Conservation (phyloP, 2,113 vertebrate species). For the Podarcis muralis region DNA sequence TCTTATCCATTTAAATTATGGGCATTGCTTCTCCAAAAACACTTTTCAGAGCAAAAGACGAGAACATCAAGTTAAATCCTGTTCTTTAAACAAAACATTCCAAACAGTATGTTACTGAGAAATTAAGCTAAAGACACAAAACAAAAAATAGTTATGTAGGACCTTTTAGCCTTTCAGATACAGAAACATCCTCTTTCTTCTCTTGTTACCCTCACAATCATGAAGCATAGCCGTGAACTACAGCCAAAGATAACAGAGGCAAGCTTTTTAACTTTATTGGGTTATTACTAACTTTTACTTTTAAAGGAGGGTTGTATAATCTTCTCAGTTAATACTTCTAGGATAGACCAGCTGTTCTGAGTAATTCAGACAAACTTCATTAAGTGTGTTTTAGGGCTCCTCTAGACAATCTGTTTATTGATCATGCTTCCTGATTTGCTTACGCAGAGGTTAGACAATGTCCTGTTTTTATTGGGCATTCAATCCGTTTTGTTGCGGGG, state of each 20-base stretch:
- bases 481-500: too few relatives aligned
- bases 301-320: conserved; percentile 56
- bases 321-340: conserved; percentile 45
- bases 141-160: conserved; percentile 48
- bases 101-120: conserved; percentile 33
- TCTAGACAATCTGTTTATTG: too few relatives aligned
- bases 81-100: conserved; percentile 59
- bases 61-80: conserved; percentile 47
- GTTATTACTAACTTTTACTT: conserved; percentile 61
- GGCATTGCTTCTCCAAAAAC: conserved; percentile 32
- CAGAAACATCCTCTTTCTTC: conserved; percentile 46
- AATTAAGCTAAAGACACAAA: conserved; percentile 62
- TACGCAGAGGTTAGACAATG: too few relatives aligned
- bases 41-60: conserved; percentile 30
- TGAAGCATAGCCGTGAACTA: conserved; percentile 54
- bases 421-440: too few relatives aligned
- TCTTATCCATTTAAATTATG: conserved; percentile 23
- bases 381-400: not conserved
- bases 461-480: too few relatives aligned
- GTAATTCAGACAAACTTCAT: conserved; percentile 44
- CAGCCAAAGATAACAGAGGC: conserved; percentile 48
- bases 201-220: conserved; percentile 43
- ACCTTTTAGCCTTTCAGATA: conserved; percentile 58
- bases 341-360: conserved; percentile 44
- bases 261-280: conserved; percentile 56